phyloP scores from a whole-genome alignment of 2,797 vertebrate species.

The Sphenodon punctatus region DNA sequence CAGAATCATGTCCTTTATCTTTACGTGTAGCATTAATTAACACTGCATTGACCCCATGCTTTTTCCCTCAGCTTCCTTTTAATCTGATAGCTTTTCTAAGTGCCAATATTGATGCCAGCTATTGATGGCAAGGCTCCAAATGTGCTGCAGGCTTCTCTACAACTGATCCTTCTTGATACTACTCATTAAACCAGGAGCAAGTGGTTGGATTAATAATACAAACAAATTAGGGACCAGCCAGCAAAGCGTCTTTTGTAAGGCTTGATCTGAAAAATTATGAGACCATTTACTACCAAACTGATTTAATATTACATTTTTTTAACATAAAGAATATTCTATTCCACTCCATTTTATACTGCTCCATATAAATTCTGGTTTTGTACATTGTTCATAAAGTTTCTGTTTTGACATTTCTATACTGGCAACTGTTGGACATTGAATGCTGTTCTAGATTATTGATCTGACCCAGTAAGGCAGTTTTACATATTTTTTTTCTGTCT shows the following conservation, averaged over 20 bases:
- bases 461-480: too few relatives aligned
- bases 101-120: not conserved
- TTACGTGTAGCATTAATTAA: not conserved
- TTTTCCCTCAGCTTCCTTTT: not conserved
- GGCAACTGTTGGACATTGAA: too few relatives aligned
- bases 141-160: not conserved
- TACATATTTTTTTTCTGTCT: too few relatives aligned
- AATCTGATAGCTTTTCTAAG: not conserved
- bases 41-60: too few relatives aligned
- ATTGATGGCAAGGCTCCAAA: not conserved
- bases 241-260: not conserved
- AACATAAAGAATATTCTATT: not conserved
- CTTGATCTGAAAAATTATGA: not conserved
- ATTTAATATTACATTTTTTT: not conserved
- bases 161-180: not conserved
- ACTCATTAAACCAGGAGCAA: not conserved
- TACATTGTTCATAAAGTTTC: too few relatives aligned
- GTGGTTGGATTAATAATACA: not conserved
- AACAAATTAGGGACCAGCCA: not conserved
- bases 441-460: too few relatives aligned
- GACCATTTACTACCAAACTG: not conserved
- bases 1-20: not conserved
- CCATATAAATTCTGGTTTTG: too few relatives aligned
- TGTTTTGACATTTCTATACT: too few relatives aligned
- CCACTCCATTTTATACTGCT: too few relatives aligned